phyloP scores from a whole-genome alignment of 1,140 invertebrate species.

The Cylas formicarius region DNA sequence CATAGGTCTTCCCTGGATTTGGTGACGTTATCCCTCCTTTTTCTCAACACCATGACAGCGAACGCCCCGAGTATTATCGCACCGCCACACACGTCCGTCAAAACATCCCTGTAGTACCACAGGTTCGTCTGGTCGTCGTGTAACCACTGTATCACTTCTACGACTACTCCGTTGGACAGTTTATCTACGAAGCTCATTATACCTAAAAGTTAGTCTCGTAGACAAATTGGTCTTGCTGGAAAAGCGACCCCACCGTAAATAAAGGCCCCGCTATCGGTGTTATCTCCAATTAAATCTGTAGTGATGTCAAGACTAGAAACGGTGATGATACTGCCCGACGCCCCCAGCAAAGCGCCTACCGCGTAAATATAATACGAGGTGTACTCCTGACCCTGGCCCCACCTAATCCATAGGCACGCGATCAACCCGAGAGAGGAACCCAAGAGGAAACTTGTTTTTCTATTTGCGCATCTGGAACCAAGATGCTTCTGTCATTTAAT shows the following conservation, averaged over 20 bases:
- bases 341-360: slow-evolving; percentile 69
- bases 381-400: slow-evolving; percentile 51
- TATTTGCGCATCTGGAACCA: slow-evolving; percentile 8
- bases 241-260: too few species aligned
- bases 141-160: slow-evolving; percentile 71
- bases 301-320: slow-evolving; percentile 85
- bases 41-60: slow-evolving; percentile 32
- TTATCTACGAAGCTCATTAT: slow-evolving; percentile 95
- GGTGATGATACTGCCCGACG: slow-evolving; percentile 75
- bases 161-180: slow-evolving; percentile 77
- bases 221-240: too few species aligned
- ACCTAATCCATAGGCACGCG: slow-evolving; percentile 64
- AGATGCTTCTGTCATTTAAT: too few species aligned
- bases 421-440: slow-evolving; percentile 57
- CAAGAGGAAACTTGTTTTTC: slow-evolving; percentile 48
- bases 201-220: too few species aligned
- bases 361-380: slow-evolving; percentile 63
- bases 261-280: slow-evolving; percentile 83
- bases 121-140: slow-evolving; percentile 30
- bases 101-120: slow-evolving; percentile 44
- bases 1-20: slow-evolving; percentile 9
- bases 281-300: slow-evolving; percentile 82
- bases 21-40: slow-evolving; percentile 2
- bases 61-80: slow-evolving; percentile 50
- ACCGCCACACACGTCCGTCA: slow-evolving; percentile 52